These are phyloP conservation scores for Antennarius maculatus DNA, from an alignment of 2,797 vertebrate species.

Conservation along the genomic window DNA sequence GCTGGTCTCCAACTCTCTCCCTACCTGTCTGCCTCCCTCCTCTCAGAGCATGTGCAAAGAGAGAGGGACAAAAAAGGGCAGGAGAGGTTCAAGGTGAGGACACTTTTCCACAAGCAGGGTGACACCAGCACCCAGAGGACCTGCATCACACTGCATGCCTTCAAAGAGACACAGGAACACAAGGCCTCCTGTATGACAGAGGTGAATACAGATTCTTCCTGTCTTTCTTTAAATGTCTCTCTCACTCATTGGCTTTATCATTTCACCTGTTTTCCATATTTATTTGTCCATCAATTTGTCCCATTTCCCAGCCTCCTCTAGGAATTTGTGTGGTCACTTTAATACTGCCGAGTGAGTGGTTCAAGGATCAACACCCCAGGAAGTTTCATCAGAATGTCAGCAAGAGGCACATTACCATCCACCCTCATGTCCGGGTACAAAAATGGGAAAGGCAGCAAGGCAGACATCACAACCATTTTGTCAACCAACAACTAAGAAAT, in stretches of 20 bases:
- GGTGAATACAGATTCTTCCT: constrained; percentile 49
- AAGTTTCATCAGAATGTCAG: constrained; percentile 32
- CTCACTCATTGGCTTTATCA: neutral
- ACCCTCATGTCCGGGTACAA: constrained; percentile 17
- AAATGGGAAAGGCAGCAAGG: constrained; percentile 5
- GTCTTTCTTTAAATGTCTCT: neutral
- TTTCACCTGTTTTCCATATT: neutral
- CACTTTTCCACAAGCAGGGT: constrained; percentile 71
- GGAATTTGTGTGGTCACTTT: constrained; percentile 75
- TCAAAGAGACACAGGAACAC: constrained; percentile 79
- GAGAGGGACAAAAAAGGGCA: constrained; percentile 45
- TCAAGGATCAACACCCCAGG: constrained; percentile 35
- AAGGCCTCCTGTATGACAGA: constrained; percentile 75
- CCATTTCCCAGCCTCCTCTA: constrained; percentile 68
- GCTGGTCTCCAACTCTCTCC: constrained; percentile 53
- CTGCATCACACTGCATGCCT: constrained; percentile 78
- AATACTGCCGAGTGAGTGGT: constrained; percentile 72
- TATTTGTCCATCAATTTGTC: neutral
- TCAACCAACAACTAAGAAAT: neutral
- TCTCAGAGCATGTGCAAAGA: constrained; percentile 69
- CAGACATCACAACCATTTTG: neutral
- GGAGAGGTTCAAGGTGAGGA: constrained; percentile 63
- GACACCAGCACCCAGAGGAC: constrained; percentile 38
- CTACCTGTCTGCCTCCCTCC: constrained; percentile 68
- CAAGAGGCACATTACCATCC: constrained; percentile 25